Conservation (phyloP, 2,888 invertebrate species). For the Pristionchus fissidentatus region DNA sequence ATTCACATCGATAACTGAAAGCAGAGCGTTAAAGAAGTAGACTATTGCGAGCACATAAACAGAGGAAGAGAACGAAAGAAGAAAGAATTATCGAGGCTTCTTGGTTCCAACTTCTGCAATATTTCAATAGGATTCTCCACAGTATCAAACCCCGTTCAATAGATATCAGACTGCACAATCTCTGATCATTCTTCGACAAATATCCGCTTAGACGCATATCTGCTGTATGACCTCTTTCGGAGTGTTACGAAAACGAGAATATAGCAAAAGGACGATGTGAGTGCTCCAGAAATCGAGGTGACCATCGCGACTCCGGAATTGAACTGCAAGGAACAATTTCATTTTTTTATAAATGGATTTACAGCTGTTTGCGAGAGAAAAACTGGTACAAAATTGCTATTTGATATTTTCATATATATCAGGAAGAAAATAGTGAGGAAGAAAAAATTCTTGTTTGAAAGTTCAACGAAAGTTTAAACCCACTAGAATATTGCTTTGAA, state of each 20-base stretch:
- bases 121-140: too few relatives aligned
- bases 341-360: too few relatives aligned
- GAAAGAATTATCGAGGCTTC: background rate
- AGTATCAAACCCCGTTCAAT: background rate
- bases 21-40: background rate
- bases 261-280: background rate
- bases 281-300: background rate
- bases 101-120: background rate
- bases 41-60: background rate
- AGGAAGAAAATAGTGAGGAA: too few relatives aligned
- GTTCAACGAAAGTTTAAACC: too few relatives aligned
- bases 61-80: background rate
- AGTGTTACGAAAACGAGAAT: background rate
- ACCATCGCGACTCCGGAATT: background rate
- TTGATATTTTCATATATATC: too few relatives aligned
- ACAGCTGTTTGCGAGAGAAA: too few relatives aligned
- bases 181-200: too few relatives aligned
- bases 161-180: too few relatives aligned
- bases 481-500: too few relatives aligned
- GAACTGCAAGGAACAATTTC: background rate
- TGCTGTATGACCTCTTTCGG: background rate
- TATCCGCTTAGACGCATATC: too few relatives aligned
- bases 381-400: too few relatives aligned
- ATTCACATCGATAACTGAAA: background rate
- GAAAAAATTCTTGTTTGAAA: too few relatives aligned